A percentile compares a stretch with the other conserved stretches of the same genome.
phyloP scores from a whole-genome alignment of 2,113 vertebrate genomes.

The Halcyon malimbica region DNA sequence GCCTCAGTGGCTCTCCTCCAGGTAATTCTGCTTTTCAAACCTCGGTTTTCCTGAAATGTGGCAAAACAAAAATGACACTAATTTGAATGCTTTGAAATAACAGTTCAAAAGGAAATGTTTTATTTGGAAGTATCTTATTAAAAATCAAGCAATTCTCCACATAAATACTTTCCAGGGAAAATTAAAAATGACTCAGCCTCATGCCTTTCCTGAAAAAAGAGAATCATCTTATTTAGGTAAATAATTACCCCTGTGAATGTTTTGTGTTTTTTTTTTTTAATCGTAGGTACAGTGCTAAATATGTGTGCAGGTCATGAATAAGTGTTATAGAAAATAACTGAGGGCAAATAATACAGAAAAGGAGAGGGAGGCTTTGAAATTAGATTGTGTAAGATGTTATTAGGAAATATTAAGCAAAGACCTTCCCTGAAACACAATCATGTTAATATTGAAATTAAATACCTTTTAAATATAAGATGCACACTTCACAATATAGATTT shows the following conservation, averaged over 20 bases:
- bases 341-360: background rate
- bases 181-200: background rate
- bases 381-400: background rate
- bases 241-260: background rate
- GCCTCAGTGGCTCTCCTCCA: accelerated
- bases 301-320: background rate
- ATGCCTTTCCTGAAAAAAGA: background rate
- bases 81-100: background rate
- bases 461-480: conserved; percentile 12
- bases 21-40: background rate
- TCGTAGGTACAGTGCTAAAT: background rate
- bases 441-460: conserved; percentile 9
- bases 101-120: background rate
- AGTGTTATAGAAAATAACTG: background rate
- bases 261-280: background rate
- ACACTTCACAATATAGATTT: background rate
- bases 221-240: background rate
- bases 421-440: background rate
- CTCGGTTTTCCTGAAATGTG: background rate
- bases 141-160: background rate
- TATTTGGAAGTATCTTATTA: background rate
- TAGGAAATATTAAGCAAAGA: conserved; percentile 14
- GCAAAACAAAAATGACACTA: background rate
- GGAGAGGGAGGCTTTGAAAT: background rate
- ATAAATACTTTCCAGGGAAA: background rate